phyloP scores from a whole-genome alignment of 2,113 vertebrate genomes.

The Microtus montanus region DNA sequence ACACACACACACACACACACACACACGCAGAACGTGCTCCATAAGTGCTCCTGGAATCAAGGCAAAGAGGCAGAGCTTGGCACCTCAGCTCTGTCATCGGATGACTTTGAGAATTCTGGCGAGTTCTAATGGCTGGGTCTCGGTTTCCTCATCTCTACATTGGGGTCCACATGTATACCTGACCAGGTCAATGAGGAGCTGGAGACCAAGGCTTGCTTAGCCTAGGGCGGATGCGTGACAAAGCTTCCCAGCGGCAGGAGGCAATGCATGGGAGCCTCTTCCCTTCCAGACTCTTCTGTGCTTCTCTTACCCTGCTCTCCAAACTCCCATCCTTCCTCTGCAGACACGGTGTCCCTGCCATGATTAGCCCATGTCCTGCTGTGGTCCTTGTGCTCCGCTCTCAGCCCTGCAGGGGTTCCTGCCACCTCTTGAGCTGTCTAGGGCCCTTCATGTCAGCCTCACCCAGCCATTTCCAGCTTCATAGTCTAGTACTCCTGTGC shows the following conservation, averaged over 20 bases:
- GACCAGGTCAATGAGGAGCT: not conserved
- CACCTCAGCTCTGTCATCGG: not conserved
- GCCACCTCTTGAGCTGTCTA: accelerated
- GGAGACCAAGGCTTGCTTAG: not conserved
- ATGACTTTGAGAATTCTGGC: not conserved
- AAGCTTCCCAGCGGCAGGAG: not conserved
- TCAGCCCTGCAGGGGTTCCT: not conserved
- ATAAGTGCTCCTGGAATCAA: not conserved
- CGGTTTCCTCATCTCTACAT: not conserved
- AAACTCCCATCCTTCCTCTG: not conserved
- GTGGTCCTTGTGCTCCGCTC: not conserved
- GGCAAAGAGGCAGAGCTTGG: not conserved
- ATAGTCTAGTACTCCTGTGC: accelerated
- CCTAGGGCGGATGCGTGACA: no score
- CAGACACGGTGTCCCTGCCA: not conserved
- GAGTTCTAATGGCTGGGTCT: not conserved
- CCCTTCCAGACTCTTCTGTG: not conserved
- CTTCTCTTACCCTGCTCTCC: not conserved
- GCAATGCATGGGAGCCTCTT: not conserved
- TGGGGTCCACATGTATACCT: not conserved
- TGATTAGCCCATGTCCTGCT: not conserved
- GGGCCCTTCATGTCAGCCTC: not conserved
- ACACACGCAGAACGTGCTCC: not conserved
- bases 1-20: no score
- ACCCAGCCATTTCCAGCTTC: not conserved